phyloP scores from a whole-genome alignment of 2,888 invertebrate genomes.

The Orthonevra nobilis region DNA sequence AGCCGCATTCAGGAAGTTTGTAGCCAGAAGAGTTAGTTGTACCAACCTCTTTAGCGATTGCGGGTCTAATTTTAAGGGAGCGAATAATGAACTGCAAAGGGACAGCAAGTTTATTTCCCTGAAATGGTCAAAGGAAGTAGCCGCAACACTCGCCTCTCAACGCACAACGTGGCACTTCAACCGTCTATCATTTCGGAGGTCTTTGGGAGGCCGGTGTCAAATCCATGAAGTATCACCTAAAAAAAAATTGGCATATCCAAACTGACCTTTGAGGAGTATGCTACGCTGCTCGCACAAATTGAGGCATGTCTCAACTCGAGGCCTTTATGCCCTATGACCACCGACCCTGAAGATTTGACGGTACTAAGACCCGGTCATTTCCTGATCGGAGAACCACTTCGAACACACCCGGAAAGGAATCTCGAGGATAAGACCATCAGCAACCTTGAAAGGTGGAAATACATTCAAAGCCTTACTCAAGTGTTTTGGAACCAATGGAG shows the following conservation, averaged over 20 bases:
- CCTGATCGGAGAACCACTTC: neutral
- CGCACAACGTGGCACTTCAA: too few species aligned
- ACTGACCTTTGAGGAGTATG: neutral
- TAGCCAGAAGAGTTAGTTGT: too few species aligned
- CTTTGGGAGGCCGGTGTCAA: neutral
- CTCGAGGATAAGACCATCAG: too few species aligned
- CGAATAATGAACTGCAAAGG: too few species aligned
- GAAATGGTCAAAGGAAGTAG: too few species aligned
- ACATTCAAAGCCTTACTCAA: neutral
- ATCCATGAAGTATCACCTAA: neutral
- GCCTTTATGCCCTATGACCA: neutral
- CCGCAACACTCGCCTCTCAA: too few species aligned
- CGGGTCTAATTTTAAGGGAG: too few species aligned
- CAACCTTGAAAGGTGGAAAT: neutral
- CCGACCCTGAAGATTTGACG: neutral
- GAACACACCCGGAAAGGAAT: too few species aligned
- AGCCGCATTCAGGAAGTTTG: too few species aligned
- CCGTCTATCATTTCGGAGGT: too few species aligned
- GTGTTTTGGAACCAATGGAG: neutral
- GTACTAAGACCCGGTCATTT: neutral
- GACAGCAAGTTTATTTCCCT: too few species aligned
- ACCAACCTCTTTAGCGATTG: too few species aligned
- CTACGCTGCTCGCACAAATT: neutral
- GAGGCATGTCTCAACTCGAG: neutral
- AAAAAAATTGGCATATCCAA: neutral